These are phyloP conservation scores for Brachionus asplanchnoidis DNA, from an alignment of 1,140 invertebrate species.

Conservation along the genomic window DNA sequence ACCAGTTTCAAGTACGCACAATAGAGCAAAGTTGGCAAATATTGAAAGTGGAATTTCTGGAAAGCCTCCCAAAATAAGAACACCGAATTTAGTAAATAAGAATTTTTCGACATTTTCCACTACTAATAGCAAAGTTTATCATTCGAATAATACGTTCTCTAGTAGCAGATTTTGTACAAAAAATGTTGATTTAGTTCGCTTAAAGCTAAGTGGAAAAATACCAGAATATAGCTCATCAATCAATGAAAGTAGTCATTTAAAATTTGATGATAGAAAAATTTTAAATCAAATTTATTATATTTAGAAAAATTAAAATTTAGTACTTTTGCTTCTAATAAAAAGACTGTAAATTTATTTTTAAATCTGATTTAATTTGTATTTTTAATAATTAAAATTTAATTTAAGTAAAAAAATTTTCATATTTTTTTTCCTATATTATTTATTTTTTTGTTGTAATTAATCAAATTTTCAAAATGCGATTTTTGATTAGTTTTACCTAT, in stretches of 20 bases:
- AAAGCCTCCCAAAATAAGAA: background rate
- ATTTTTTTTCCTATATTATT: no score
- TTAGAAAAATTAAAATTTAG: background rate
- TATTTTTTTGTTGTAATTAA: no score
- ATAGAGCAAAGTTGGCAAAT: background rate
- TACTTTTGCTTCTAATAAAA: background rate
- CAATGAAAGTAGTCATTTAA: constrained; percentile 6
- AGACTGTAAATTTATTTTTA: background rate
- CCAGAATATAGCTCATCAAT: background rate
- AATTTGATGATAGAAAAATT: constrained; percentile 19
- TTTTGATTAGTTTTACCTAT: no score
- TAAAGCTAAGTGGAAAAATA: background rate
- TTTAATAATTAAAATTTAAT: background rate
- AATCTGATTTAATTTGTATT: background rate
- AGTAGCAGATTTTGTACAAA: background rate
- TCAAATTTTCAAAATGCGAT: no score
- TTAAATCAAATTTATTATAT: constrained; percentile 12
- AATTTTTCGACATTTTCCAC: background rate
- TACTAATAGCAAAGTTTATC: background rate
- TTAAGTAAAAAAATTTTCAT: no score
- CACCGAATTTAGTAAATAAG: background rate
- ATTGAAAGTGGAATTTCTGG: background rate
- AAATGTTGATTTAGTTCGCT: background rate
- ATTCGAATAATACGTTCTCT: background rate
- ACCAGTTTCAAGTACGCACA: background rate